Evolutionary conservation across 2,888 invertebrate genomes (phyloP).

Genomic region (Hydroisotoma schaefferi): DNA sequence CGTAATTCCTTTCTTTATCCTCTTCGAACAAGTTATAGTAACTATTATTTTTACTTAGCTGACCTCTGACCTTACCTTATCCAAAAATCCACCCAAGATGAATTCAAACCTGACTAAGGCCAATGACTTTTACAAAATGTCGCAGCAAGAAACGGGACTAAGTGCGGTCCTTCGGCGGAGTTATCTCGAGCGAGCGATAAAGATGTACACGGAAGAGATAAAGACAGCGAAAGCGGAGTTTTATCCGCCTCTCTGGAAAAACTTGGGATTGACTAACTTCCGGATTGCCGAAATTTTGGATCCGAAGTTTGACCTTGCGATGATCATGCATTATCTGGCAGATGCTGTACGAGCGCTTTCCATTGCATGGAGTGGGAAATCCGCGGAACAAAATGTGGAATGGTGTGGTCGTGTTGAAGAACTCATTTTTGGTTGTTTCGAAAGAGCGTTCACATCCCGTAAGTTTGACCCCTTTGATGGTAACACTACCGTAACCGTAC

Average conservation of each 20-base stretch:
- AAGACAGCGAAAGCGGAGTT: neutral
- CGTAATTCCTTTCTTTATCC: no score
- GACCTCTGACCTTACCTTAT: no score
- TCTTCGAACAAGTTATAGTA: no score
- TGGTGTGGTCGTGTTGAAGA: neutral
- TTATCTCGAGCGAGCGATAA: conserved; percentile 11
- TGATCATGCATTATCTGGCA: neutral
- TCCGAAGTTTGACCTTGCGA: neutral
- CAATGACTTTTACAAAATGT: neutral
- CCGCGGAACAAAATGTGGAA: no score
- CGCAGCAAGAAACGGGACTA: neutral
- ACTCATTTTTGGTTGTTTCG: neutral
- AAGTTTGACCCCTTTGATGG: neutral
- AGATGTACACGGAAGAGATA: conserved; percentile 5
- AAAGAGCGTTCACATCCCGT: conserved; percentile 9
- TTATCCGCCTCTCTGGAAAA: conserved; percentile 1
- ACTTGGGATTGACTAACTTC: conserved; percentile 14
- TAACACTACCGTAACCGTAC: neutral
- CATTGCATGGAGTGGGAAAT: neutral
- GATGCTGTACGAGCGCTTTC: neutral
- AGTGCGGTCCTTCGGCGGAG: neutral
- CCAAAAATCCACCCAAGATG: no score
- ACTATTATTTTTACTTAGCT: no score
- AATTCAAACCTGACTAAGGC: neutral
- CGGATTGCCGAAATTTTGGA: conserved; percentile 12